Percentiles rank a stretch among this genome's conserved stretches.
Evolutionary conservation across 2,113 vertebrate genomes (phyloP).

Genomic region (Manacus vitellinus): DNA sequence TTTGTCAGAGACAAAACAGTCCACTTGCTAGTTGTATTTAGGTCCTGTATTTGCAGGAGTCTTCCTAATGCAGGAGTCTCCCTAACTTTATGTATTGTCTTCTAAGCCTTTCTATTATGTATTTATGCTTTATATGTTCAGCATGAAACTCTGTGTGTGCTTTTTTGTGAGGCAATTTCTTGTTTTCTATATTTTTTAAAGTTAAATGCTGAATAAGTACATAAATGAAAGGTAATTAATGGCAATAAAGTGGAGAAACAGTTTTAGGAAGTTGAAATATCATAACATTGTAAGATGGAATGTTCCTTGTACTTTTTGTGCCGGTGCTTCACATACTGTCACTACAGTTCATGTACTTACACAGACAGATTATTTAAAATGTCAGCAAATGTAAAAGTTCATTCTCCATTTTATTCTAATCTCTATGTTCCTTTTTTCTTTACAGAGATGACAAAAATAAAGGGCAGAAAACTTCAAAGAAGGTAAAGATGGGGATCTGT

Average conservation of each 20-base stretch:
- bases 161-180: neutral
- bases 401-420: constrained; percentile 46
- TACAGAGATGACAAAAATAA: constrained; percentile 70
- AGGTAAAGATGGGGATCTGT: constrained; percentile 2
- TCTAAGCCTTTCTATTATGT: neutral
- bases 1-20: neutral
- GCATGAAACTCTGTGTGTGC: neutral
- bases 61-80: neutral
- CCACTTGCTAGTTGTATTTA: neutral
- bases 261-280: neutral
- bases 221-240: neutral
- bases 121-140: neutral
- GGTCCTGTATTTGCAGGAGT: neutral
- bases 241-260: neutral
- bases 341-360: neutral
- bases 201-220: neutral
- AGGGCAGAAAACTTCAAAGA: constrained; percentile 53
- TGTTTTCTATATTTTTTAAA: neutral
- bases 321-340: neutral
- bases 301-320: neutral
- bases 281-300: neutral
- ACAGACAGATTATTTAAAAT: neutral
- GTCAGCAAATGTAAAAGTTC: neutral
- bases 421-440: constrained; percentile 44
- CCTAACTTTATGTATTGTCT: neutral